Evolutionary conservation across 2,888 invertebrate species (phyloP), one percentile per base, ranked within the genome.

Genomic region (Diadegma fenestrale): DNA sequence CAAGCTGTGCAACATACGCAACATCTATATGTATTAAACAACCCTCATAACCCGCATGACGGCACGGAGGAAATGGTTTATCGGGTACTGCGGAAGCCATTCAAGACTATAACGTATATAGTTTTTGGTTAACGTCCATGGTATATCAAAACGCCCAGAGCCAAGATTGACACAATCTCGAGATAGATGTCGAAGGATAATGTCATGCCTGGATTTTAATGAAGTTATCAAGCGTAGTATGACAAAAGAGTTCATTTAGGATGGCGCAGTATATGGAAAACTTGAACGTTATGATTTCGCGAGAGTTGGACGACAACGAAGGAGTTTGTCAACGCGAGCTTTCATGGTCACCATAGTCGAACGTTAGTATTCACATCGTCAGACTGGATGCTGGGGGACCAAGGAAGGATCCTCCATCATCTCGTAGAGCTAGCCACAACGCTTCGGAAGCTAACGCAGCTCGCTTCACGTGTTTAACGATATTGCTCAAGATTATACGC

Each of bases 401-500:
- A 64, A 33, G 26, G 66, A 66, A 33, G 58, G 68, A 84, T 76
- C 80, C 80, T 66, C 43, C 66, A 73, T 73, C 82, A 54, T 78
- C 72, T 63, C 80, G 71, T 64, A 14, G 73, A 19, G 64, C 41
- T 73, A 58, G 43, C 69, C 75, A 45, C 48, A 63, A 58, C 45
- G 71, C 33, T 58, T 68, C 72, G 51, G 82, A 51, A 71, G 41
- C 72, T 61, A 68, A 54, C 78, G 69, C 66, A 68, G 41, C 72
- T 51, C 45, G 76, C 61, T 82, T 83, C 77, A 73, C 77, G 82
- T 85, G 82, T 83, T 85, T 83, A 85, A 85, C 82, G 82, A 83
- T 85, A 85, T 83, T 82, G 82, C 85, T 82, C 63, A 82, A 85
- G 85, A 85, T 85, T 85, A 85, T 85, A 80, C 77, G 66, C 71